Evolutionary conservation across 23 tunicate genomes (phyloP), one percentile per base, ranked within the genome.

Genomic region (Styela plicata): DNA sequence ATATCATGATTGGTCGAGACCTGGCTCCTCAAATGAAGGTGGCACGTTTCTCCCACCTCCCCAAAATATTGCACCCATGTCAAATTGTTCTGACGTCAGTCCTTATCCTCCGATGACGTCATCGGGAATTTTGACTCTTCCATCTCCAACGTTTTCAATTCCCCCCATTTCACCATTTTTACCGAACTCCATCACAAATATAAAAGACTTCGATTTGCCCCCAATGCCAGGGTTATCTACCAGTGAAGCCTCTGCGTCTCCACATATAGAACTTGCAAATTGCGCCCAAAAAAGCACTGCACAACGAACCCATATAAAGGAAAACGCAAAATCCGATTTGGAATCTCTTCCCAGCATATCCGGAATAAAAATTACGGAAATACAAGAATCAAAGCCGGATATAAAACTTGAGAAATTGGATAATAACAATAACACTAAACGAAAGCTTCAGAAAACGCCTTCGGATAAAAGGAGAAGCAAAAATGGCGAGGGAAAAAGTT

Each of bases 111-210:
- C 71, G 18, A 27, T 29, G 30, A 67, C 71, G 30, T 1, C 71
- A 67, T 1, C 71, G 31, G 31, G 31, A 67, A 25, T 67, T 18
- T 25, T 67, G 22, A 25, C 71, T 22, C 71, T 67, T 24, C 71
- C 71, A 16, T 67, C 71, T 0, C 71, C 71, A 17, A 67, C 71
- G 31, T 29, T 67, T 67, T 27, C 71, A 67, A 67, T 67, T 16
- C 71, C 71, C 31, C 31, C 71, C 31, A 67, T 67, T 25, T 67
- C 71, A 18, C 71, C 71, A 27, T 67, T 67, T 1, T 29, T 67
- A 13, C 57, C 57, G 16, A 29, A 67, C 24, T 67, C 71, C 24
- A 27, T 25, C 71, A 67, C 71, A 22, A 67, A 44, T 44, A 44
- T 44, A 7, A 44, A 44, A 44, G 57, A 44, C 10, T 44, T 5